A percentile compares a stretch with the other conserved stretches of the same genome.
Evolutionary conservation across 92 coral and sea anemone species (phyloP).

Genomic region (Palythoa grandis): DNA sequence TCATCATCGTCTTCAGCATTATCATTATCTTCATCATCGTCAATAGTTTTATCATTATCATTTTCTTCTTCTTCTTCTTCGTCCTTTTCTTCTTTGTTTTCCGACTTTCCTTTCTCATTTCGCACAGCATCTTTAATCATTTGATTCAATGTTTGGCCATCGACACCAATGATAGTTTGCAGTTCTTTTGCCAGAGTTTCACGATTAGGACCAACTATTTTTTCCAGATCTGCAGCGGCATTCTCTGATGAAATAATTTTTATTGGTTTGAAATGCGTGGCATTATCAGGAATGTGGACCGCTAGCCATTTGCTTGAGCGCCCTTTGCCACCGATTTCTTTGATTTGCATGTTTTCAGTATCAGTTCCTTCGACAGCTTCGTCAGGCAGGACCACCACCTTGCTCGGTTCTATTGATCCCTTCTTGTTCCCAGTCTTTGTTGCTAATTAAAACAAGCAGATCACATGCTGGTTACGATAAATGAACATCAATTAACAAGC

Average conservation of each 20-base stretch:
- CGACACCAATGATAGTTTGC: slow-evolving; percentile 77
- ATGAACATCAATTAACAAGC: background rate
- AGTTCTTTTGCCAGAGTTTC: slow-evolving; percentile 85
- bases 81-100: slow-evolving; percentile 44
- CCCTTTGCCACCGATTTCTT: slow-evolving; percentile 78
- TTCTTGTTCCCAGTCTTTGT: slow-evolving; percentile 42
- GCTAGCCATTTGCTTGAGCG: slow-evolving; percentile 90
- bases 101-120: slow-evolving; percentile 19
- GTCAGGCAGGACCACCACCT: slow-evolving; percentile 89
- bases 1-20: slow-evolving; percentile 41
- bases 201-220: slow-evolving; percentile 82
- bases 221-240: slow-evolving; percentile 75
- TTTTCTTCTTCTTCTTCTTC: slow-evolving; percentile 52
- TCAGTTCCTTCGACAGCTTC: slow-evolving; percentile 85
- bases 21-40: slow-evolving; percentile 20
- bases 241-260: slow-evolving; percentile 76
- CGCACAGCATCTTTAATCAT: slow-evolving; percentile 70
- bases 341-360: slow-evolving; percentile 80
- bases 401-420: slow-evolving; percentile 83
- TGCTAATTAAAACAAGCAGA: slow-evolving; percentile 5
- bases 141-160: slow-evolving; percentile 61
- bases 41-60: slow-evolving; percentile 35
- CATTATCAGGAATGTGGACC: slow-evolving; percentile 94
- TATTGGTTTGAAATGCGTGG: slow-evolving; percentile 60
- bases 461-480: background rate